These are phyloP conservation scores for Caenorhabditis becei DNA, from an alignment of 2,888 invertebrate species.

Conservation along the genomic window DNA sequence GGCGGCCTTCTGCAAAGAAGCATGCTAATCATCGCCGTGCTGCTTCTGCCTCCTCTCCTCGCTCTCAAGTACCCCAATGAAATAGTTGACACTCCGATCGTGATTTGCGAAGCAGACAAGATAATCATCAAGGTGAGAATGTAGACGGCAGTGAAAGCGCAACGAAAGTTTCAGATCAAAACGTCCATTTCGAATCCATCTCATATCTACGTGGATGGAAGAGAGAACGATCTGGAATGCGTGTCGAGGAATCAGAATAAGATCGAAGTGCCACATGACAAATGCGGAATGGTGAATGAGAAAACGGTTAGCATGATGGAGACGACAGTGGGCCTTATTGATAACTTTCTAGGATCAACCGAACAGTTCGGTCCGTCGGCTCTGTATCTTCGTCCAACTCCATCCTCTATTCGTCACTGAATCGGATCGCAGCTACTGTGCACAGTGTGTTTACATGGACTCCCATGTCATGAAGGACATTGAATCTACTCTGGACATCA, in stretches of 20 bases:
- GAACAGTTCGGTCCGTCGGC: slow-evolving; percentile 75
- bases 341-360: slow-evolving; percentile 62
- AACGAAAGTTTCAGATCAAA: slow-evolving; percentile 69
- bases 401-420: slow-evolving; percentile 82
- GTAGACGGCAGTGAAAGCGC: not conserved
- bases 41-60: slow-evolving; percentile 16
- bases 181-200: slow-evolving; percentile 80
- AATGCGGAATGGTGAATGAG: slow-evolving; percentile 80
- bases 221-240: slow-evolving; percentile 75
- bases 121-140: slow-evolving; percentile 76
- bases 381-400: slow-evolving; percentile 80
- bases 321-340: not conserved
- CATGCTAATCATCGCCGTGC: slow-evolving; percentile 39
- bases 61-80: slow-evolving; percentile 76
- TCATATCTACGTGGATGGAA: slow-evolving; percentile 79
- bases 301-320: slow-evolving; percentile 65
- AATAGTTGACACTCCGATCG: slow-evolving; percentile 79
- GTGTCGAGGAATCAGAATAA: slow-evolving; percentile 76
- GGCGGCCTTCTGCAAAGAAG: slow-evolving; percentile 5
- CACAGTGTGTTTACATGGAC: slow-evolving; percentile 81
- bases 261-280: slow-evolving; percentile 76
- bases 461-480: slow-evolving; percentile 77
- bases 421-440: slow-evolving; percentile 80
- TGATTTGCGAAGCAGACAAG: slow-evolving; percentile 77
- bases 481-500: slow-evolving; percentile 77